Conservation (phyloP, 2,797 vertebrate genomes). For the Sebastes wilsoni region DNA sequence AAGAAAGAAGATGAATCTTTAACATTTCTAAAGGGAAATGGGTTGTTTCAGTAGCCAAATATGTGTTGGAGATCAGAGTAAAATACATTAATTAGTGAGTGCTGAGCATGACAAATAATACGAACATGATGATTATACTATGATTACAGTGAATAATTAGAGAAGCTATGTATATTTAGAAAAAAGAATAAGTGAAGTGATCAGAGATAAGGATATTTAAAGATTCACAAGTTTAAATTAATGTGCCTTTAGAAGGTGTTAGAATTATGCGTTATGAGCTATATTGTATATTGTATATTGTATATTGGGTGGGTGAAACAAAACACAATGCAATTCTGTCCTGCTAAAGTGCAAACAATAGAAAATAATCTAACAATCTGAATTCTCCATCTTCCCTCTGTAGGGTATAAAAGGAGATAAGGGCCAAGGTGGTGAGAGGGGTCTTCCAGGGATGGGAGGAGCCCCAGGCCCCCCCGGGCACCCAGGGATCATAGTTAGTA, state of each 20-base stretch:
- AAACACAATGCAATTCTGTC: not conserved
- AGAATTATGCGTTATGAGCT: not conserved
- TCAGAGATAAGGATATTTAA: not conserved
- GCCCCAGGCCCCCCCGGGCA: slow-evolving; percentile 90
- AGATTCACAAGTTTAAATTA: not conserved
- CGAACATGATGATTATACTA: not conserved
- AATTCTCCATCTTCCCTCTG: not conserved
- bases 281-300: not conserved
- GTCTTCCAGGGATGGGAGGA: slow-evolving; percentile 88
- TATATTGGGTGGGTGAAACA: not conserved
- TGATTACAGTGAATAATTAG: not conserved
- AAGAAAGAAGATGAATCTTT: not conserved
- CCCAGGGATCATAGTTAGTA: slow-evolving; percentile 88
- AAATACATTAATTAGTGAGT: not conserved
- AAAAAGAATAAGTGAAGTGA: not conserved
- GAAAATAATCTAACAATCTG: not conserved
- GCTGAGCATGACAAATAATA: not conserved
- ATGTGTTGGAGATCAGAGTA: not conserved
- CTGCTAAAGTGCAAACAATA: not conserved
- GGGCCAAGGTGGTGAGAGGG: slow-evolving; percentile 89
- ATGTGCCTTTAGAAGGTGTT: not conserved
- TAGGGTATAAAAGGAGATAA: slow-evolving; percentile 93
- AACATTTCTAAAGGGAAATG: not conserved
- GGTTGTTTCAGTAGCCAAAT: not conserved
- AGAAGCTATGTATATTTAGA: not conserved